These are phyloP conservation scores for Drosophila lowei DNA, from an alignment of 1,140 invertebrate species.

Conservation along the genomic window DNA sequence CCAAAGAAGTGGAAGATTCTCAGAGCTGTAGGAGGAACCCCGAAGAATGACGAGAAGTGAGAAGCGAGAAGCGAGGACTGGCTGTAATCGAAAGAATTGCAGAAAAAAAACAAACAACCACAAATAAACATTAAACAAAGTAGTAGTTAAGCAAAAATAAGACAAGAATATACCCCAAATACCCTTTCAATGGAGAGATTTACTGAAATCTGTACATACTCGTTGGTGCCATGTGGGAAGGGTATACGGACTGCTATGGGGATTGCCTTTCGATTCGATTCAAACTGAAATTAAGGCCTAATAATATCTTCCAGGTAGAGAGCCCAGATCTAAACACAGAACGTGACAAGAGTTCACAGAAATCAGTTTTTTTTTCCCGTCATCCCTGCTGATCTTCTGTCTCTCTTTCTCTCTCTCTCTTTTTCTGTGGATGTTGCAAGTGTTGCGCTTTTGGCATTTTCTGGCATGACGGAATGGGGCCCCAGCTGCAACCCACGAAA, in stretches of 20 bases:
- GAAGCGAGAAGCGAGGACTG: neutral
- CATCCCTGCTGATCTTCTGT: neutral
- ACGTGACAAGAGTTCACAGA: constrained; percentile 27
- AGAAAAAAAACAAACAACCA: constrained; percentile 31
- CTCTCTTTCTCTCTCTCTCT: neutral
- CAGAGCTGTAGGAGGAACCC: no score
- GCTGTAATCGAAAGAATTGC: constrained; percentile 23
- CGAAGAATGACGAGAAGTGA: no score
- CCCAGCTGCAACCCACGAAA: constrained; percentile 35
- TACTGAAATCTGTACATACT: no score
- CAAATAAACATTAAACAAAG: constrained; percentile 27
- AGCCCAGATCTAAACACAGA: constrained; percentile 1
- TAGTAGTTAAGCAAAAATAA: constrained; percentile 13
- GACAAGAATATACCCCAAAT: neutral
- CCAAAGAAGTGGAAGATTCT: constrained; percentile 7
- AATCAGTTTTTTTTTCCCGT: constrained; percentile 2
- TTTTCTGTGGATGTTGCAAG: constrained; percentile 39
- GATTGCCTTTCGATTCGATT: constrained; percentile 15
- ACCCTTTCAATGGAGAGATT: constrained; percentile 3
- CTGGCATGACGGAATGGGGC: constrained; percentile 59
- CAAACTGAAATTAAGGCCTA: constrained; percentile 30
- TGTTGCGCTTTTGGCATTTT: constrained; percentile 65
- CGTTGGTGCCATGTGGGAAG: no score
- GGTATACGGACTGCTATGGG: no score
- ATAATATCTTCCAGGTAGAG: constrained; percentile 11